Evolutionary conservation across 2,797 vertebrate species (phyloP).

Genomic region (Echeneis naucrates): DNA sequence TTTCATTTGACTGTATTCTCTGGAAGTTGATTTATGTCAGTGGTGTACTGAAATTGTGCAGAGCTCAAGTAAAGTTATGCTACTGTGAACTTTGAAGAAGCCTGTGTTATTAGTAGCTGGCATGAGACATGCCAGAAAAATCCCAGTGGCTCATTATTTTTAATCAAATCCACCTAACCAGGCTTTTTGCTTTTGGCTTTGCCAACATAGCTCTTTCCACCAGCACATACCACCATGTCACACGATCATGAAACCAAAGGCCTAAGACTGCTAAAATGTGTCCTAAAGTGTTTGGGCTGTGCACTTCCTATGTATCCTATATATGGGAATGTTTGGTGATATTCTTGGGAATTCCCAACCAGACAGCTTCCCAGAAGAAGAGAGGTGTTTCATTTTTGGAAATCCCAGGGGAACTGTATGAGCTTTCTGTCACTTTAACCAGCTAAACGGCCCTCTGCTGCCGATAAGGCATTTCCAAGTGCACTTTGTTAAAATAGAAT

Average conservation of each 20-base stretch:
- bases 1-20: background rate
- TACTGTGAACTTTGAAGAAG: background rate
- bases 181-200: background rate
- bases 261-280: slow-evolving; percentile 22
- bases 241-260: slow-evolving; percentile 29
- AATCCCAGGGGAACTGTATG: slow-evolving; percentile 31
- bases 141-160: background rate
- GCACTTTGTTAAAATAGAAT: slow-evolving; percentile 71
- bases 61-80: background rate
- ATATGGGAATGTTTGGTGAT: slow-evolving; percentile 45
- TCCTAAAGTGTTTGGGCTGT: slow-evolving; percentile 6
- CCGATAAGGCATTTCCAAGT: slow-evolving; percentile 60
- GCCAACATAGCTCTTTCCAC: slow-evolving; percentile 6
- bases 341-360: slow-evolving; percentile 63
- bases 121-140: background rate
- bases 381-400: slow-evolving; percentile 57
- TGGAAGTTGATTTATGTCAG: background rate
- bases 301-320: slow-evolving; percentile 20
- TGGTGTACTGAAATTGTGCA: background rate
- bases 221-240: slow-evolving; percentile 19
- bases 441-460: slow-evolving; percentile 28
- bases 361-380: slow-evolving; percentile 57
- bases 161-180: background rate
- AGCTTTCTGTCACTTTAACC: slow-evolving; percentile 37
- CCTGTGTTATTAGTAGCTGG: background rate